Base-by-base conservation (phyloP, 2,888 invertebrate species). In the Euproctis similis region DNA sequence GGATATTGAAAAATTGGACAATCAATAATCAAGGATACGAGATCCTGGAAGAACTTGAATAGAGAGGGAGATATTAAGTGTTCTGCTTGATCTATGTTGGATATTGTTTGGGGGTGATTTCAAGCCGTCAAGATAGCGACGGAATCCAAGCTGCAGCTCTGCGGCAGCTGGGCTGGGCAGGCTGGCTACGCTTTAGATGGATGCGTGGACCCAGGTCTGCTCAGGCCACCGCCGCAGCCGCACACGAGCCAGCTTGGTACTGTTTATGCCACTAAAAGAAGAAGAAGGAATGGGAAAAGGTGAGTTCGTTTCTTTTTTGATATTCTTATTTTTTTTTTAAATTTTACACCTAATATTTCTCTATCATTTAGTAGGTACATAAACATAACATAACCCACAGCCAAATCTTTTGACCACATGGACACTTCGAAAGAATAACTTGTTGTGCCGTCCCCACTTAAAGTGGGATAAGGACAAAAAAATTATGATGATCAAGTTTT, bases 251-350 rank as follows among this genome's bases (percentile, higher is more conserved):
- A 96, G 74, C 90, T 96, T 63, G 95, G 96, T 53, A 97, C 97
- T 60, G 97, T 97, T 64, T 97, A 97, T 82, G 97, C 97, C 59
- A 97, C 97, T 59, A 97, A 97, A 86, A 86, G 97, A 68, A 89
- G 97, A 67, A 88, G 97, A 62, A 88, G 97, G 71, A 97, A 97
- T 85, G 97, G 97, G 49, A 97, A 97, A 87, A 97, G 96, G 97
- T 97, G 77, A 82, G 89, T 55, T 3, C 2, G 13, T 8, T 10
- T 12, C 24, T 30, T 21, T n/a, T n/a, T n/a, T n/a, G n/a, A n/a
- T n/a, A n/a, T n/a, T n/a, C n/a, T n/a, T n/a, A n/a, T n/a, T n/a
- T n/a, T n/a, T n/a, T n/a, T n/a, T n/a, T n/a, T n/a, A n/a, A n/a
- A n/a, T n/a, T n/a, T n/a, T n/a, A n/a, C n/a, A n/a, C n/a, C n/a